Base-by-base conservation (phyloP, 2,888 invertebrate genomes). In the Orchestes rusci region DNA sequence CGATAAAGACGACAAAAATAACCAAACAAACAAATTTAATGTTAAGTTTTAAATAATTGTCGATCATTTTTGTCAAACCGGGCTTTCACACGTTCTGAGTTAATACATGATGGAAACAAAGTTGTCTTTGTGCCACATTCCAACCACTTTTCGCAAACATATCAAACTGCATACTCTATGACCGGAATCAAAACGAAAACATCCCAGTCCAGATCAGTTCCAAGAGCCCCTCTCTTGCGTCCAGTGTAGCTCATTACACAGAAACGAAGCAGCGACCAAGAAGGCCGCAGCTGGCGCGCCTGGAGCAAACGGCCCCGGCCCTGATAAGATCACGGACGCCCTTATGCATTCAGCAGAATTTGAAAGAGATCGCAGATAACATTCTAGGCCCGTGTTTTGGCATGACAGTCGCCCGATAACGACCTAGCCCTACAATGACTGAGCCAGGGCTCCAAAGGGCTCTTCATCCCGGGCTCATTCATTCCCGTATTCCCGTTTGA, bases 291-390 rank as follows among this genome's bases (percentile, higher is more conserved):
- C 66, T 65, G 63, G 62, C 65, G 62, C 65, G 65, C 63, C 64
- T 64, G 62, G 63, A 64, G 63, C 64, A 59, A 62, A 54, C 60
- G 62, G 55, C 56, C 54, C 10, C 46, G 50, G 47, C 48, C 50
- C 44, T 49, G 65, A 66, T 66, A 66, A 63, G 60, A 66, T 67
- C 67, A 59, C 62, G 51, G 63, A 66, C 66, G 67, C 69, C 68
- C 68, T 68, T 69, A 68, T 68, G 67, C 67, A 69, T 69, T 69
- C 68, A 69, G 65, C 67, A 64, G 67, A 68, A 69, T 69, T 68
- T 69, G 68, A 69, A 69, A 69, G 69, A 69, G 69, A 69, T 69
- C 63, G 55, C 55, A 60, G 69, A 69, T 69, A 69, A 68, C 69
- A 68, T 69, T 69, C 66, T 67, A 61, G 64, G 66, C 65, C 67